Conservation (phyloP, 2,113 vertebrate genomes). For the Cynoglossus semilaevis region DNA sequence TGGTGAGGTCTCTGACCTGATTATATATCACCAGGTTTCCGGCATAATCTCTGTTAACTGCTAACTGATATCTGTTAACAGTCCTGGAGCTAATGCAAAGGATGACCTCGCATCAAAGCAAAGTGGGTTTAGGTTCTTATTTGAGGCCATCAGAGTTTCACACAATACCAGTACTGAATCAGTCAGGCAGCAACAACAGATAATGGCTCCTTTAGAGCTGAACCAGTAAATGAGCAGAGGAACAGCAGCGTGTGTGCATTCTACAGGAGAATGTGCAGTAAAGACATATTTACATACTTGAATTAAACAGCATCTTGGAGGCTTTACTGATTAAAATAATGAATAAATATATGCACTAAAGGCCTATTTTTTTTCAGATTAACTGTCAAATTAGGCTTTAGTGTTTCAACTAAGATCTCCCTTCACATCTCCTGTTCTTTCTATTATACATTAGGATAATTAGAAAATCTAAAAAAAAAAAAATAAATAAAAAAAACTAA, state of each 20-base stretch:
- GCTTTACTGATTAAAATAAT: no score
- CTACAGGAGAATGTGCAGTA: no score
- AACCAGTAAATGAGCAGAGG: slow-evolving; percentile 2
- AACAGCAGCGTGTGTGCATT: background rate
- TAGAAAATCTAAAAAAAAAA: no score
- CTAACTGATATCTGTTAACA: slow-evolving; percentile 29
- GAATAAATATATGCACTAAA: no score
- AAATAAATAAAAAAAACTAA: no score
- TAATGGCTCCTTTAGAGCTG: background rate
- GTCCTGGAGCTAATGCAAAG: slow-evolving; percentile 25
- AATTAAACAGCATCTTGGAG: no score
- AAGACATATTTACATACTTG: no score
- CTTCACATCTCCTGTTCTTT: no score
- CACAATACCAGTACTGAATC: slow-evolving; percentile 3
- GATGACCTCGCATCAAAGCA: slow-evolving; percentile 3
- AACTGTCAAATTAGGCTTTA: no score
- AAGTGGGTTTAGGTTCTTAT: slow-evolving; percentile 1
- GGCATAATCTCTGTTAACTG: slow-evolving; percentile 7
- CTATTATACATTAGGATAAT: no score
- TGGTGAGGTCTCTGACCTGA: slow-evolving; percentile 18
- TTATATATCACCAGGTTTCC: slow-evolving; percentile 28
- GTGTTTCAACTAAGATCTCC: no score
- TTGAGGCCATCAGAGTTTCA: background rate
- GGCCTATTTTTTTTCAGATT: no score
- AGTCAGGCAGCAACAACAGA: slow-evolving; percentile 14